Base-by-base conservation (phyloP, 2,113 vertebrate genomes). In the Urocitellus parryii region DNA sequence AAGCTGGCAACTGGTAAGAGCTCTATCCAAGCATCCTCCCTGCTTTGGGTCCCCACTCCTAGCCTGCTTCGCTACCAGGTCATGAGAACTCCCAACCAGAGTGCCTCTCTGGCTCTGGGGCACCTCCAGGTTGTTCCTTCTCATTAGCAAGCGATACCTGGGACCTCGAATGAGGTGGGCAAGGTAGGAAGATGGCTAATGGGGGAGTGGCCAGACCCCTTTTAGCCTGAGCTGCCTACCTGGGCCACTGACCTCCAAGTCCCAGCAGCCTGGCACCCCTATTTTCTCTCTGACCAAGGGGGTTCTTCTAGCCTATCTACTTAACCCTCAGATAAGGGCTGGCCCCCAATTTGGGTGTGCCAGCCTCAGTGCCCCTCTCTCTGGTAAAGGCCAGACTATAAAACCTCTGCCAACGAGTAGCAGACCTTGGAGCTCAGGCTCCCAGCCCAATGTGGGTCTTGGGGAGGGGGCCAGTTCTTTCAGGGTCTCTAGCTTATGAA, bases 1-100 rank as follows among this genome's bases (percentile, higher is more conserved):
- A 95, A 96, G 90, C 92, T 96, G 94, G 90, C 96, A 92, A 90
- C 97, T 96, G 97, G 97, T 98, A 98, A 98, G 97, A 96, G 83
- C 93, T 86, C 88, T 48, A 39, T 78, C 42, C 53, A 42, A 68
- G 82, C 65, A 56, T 42, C 76, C 63, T 67, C 65, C 24, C 58
- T 29, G 4, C 72, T 8, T 17, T 73, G 67, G n/a, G 58, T 48
- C 25, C 83, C 74, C 7, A 14, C 32, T 68, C 13, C 56, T 53
- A 76, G 79, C 48, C 74, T 72, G 45, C 25, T 53, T 78, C 88
- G 42, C 39, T 82, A 13, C 65, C 65, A 70, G 83, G 63, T 84
- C 80, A 27, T n/a, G 48, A 90, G 29, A 67, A 84, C 25, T 48
- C 53, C 29, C 72, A 91, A 27, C 53, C 32, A 17, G 0, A 20